phyloP scores from a whole-genome alignment of 2,797 vertebrate species.

The Gymnocypris eckloni region DNA sequence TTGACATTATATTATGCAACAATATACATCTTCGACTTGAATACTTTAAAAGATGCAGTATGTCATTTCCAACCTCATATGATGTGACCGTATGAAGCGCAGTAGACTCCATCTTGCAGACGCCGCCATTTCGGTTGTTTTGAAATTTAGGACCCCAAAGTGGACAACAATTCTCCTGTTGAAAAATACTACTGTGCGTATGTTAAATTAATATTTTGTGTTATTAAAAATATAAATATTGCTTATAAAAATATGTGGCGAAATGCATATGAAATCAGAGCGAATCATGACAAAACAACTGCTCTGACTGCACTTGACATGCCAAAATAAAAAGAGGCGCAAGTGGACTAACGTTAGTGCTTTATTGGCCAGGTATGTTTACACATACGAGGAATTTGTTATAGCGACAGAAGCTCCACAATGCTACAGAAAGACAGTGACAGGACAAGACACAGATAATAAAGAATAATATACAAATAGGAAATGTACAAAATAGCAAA shows the following conservation, averaged over 20 bases:
- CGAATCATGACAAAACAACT: background rate
- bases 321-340: background rate
- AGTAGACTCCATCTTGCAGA: slow-evolving; percentile 71
- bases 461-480: too few relatives aligned
- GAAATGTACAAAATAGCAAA: too few relatives aligned
- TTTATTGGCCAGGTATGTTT: too few relatives aligned
- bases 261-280: background rate
- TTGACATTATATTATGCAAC: background rate
- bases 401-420: too few relatives aligned
- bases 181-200: background rate
- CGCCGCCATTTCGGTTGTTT: slow-evolving; percentile 83
- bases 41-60: background rate
- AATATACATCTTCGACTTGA: background rate
- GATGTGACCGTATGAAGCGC: slow-evolving; percentile 61
- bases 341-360: background rate
- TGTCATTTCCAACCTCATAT: slow-evolving; percentile 66
- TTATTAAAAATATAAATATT: background rate
- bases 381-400: too few relatives aligned
- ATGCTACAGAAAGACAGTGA: too few relatives aligned
- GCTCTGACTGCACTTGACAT: background rate
- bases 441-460: too few relatives aligned
- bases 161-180: slow-evolving; percentile 28
- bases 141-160: slow-evolving; percentile 63
- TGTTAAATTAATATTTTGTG: background rate
- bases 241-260: too few relatives aligned